Conservation (phyloP, 1,140 invertebrate species). For the Drosophila bipectinata region DNA sequence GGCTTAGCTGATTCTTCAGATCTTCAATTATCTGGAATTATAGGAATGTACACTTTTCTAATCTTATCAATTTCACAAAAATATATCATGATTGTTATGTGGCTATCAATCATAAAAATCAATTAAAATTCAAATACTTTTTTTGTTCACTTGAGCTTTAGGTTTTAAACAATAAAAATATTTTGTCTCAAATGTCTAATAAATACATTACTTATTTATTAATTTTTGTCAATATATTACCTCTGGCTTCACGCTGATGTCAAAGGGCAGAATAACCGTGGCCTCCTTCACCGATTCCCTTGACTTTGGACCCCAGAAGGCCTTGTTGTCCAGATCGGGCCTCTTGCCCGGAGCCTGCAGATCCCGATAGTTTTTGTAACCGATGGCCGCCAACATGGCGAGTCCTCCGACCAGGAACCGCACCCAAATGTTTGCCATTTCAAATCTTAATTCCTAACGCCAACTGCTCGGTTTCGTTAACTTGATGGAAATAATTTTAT, state of each 20-base stretch:
- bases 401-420: slow-evolving; percentile 58
- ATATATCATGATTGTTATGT: background rate
- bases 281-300: slow-evolving; percentile 53
- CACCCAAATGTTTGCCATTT: slow-evolving; percentile 23
- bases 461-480: slow-evolving; percentile 3
- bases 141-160: background rate
- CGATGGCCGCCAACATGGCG: slow-evolving; percentile 38
- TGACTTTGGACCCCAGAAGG: slow-evolving; percentile 67
- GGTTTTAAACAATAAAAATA: background rate
- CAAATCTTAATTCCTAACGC: background rate
- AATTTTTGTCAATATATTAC: slow-evolving; percentile 22
- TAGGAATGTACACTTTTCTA: background rate
- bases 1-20: slow-evolving; percentile 86
- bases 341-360: slow-evolving; percentile 51
- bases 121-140: no score
- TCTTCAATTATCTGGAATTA: slow-evolving; percentile 86
- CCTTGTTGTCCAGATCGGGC: slow-evolving; percentile 66
- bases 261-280: slow-evolving; percentile 58
- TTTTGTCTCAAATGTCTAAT: no score
- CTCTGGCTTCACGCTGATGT: slow-evolving; percentile 63
- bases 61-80: background rate
- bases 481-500: slow-evolving; percentile 25
- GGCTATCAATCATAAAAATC: background rate
- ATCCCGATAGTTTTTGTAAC: slow-evolving; percentile 66
- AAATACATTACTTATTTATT: background rate